Evolutionary conservation across 2,888 invertebrate species (phyloP), one percentile per base, ranked within the genome.

Genomic region (Parochlus steinenii): DNA sequence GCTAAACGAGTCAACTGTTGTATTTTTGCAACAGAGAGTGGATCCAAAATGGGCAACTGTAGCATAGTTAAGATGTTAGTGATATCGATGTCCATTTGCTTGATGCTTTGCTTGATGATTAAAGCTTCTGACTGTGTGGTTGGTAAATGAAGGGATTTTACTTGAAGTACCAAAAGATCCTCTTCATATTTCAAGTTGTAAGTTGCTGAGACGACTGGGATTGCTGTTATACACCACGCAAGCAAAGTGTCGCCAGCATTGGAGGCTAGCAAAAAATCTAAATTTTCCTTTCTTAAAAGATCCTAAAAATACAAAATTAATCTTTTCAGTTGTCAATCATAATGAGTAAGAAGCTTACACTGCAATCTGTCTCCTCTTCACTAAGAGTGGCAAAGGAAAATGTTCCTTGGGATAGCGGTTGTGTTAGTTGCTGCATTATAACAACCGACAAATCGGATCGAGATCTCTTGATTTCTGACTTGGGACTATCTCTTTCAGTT

Each of bases 41-140:
- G 90, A 54, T 92, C 90, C 36, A 90, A 58, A 39, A 89, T 72
- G 0, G 90, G 90, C 46, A 93, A 61, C 12, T 83, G 79, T 44
- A 90, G 65, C 6, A 85, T 85, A 51, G 78, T 77, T 20, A 58
- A 32, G 39, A 86, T 83, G 28, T 87, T 73, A 39, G 71, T 72
- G 41, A 92, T 75, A 54, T 92, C 92, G 41, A 79, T 75, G 40
- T 86, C 73, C 45, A 87, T 70, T 43, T 78, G 73, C 43, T 78
- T 74, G 46, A 86, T 69, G 54, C 65, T 65, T 54, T 48, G 67
- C 57, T 71, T 74, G 47, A 74, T 73, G 50, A 65, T 72, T 52
- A 72, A 74, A 42, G 77, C 86, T 61, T 74, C 87, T 45, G 64
- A 70, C 58, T 74, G 66, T 39, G 69, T 74, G 2, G 71, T 63